Percentiles rank a stretch among this genome's conserved stretches.
phyloP scores from a whole-genome alignment of 2,113 vertebrate genomes.

The Erpornis zantholeuca region DNA sequence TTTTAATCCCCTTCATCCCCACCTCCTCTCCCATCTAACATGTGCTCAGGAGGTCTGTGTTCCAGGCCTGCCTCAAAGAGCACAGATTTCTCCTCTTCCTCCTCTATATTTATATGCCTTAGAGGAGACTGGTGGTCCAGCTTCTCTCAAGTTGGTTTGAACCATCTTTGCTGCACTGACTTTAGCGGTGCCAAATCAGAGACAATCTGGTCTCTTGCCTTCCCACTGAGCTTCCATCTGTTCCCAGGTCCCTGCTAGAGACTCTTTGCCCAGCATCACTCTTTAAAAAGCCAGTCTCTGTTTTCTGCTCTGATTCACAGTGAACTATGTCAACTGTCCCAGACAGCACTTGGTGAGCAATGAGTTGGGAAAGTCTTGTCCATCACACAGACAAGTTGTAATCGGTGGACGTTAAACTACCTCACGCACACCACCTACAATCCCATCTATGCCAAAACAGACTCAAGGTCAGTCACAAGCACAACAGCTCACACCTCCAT shows the following conservation, averaged over 20 bases:
- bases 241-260: not conserved
- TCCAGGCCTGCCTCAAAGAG: not conserved
- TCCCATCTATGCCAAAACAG: not conserved
- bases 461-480: not conserved
- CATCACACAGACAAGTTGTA: not conserved
- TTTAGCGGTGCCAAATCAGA: not conserved
- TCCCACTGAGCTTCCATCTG: constrained; percentile 22
- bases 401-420: not conserved
- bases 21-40: not conserved
- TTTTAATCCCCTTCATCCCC: not conserved
- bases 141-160: not conserved
- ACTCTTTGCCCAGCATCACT: not conserved
- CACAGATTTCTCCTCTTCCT: not conserved
- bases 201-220: constrained; percentile 34
- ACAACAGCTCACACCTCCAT: not conserved
- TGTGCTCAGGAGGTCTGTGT: fast-evolving
- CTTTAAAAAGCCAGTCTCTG: not conserved
- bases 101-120: not conserved
- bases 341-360: not conserved
- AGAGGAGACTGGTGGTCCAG: not conserved
- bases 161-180: not conserved
- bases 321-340: not conserved
- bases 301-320: constrained; percentile 26
- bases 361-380: not conserved
- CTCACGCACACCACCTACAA: not conserved